phyloP scores from a whole-genome alignment of 2,113 vertebrate genomes.

The Nycticryphes semicollaris region DNA sequence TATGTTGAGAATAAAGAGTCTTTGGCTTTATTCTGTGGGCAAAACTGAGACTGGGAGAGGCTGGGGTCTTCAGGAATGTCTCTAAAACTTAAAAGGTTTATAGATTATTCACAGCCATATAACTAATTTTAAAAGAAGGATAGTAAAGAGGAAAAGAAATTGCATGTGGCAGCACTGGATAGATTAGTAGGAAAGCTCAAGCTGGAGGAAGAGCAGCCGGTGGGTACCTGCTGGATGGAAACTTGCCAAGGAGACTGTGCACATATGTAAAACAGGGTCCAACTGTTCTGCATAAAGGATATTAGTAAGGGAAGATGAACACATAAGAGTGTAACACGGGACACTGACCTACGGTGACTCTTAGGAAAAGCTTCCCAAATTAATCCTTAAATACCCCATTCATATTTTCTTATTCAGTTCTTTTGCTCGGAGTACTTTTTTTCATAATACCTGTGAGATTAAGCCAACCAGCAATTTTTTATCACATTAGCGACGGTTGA shows the following conservation, averaged over 20 bases:
- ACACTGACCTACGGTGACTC: not conserved
- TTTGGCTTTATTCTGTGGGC: constrained; percentile 8
- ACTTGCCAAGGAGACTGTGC: not conserved
- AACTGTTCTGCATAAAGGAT: not conserved
- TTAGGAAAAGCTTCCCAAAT: not conserved
- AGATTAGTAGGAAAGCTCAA: constrained; percentile 12
- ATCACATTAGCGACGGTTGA: not conserved
- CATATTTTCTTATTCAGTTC: not conserved
- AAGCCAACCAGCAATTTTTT: not conserved
- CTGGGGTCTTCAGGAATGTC: constrained; percentile 10
- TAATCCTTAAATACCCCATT: not conserved
- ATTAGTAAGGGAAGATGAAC: not conserved
- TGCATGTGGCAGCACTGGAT: constrained; percentile 12
- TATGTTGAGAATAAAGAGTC: constrained; percentile 36
- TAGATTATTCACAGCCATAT: constrained; percentile 33
- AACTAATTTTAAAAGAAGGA: constrained; percentile 32
- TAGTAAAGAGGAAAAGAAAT: constrained; percentile 35
- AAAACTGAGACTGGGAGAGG: constrained; percentile 20
- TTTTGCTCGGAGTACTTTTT: not conserved
- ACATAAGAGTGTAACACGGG: not conserved
- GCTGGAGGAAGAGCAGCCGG: not conserved
- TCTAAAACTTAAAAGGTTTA: constrained; percentile 33
- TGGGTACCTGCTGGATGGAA: constrained; percentile 6
- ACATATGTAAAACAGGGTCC: not conserved
- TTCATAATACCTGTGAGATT: not conserved